Evolutionary conservation across 2,888 invertebrate species (phyloP).

Genomic region (Cantharis rufa): DNA sequence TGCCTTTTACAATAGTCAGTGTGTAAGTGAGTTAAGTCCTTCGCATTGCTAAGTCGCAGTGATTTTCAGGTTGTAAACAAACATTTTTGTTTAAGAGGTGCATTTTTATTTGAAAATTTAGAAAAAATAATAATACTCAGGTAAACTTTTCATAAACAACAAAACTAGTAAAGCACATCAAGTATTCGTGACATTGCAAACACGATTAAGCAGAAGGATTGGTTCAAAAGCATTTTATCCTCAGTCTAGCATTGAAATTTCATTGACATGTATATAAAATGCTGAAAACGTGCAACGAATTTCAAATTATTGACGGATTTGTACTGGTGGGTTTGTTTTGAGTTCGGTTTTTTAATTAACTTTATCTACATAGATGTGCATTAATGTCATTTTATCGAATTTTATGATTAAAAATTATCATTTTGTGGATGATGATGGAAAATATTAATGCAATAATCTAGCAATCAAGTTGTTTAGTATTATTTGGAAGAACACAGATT

Average conservation of each 20-base stretch:
- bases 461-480: background rate
- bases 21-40: no score
- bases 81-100: no score
- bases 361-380: background rate
- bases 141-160: constrained; percentile 3
- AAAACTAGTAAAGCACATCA: constrained; percentile 13
- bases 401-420: background rate
- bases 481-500: background rate
- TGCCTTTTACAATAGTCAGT: background rate
- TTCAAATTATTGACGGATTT: constrained; percentile 25
- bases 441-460: background rate
- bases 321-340: constrained; percentile 11
- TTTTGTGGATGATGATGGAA: background rate
- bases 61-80: no score
- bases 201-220: constrained; percentile 25
- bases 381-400: background rate
- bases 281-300: constrained; percentile 25
- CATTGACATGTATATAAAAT: constrained; percentile 30
- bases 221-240: constrained; percentile 20
- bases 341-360: constrained; percentile 20
- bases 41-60: no score
- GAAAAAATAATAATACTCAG: background rate
- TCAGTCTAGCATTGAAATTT: constrained; percentile 25
- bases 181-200: constrained; percentile 16
- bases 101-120: no score